Conservation (phyloP, 37 sponge, comb jelly and placozoan genomes). For the Eunapius fragilis region DNA sequence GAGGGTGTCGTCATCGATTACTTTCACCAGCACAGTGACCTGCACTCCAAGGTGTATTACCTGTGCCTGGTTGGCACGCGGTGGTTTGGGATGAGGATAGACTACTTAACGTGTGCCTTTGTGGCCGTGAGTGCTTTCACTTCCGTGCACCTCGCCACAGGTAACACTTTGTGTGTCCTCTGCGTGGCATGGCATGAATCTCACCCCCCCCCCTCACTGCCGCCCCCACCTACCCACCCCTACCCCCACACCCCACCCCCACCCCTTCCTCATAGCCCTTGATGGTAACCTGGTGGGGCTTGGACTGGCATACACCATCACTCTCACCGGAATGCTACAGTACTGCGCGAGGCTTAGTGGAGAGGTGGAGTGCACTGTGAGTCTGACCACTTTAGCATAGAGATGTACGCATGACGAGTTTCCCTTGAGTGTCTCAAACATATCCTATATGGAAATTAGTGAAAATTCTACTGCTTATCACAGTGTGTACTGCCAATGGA, state of each 20-base stretch:
- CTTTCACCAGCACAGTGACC: slow-evolving; percentile 55
- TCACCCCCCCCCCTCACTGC: not conserved
- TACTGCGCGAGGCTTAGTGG: slow-evolving; percentile 76
- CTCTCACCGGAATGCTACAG: slow-evolving; percentile 80
- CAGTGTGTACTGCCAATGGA: too few species aligned
- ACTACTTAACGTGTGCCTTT: slow-evolving; percentile 45
- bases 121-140: slow-evolving; percentile 58
- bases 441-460: too few species aligned
- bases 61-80: slow-evolving; percentile 50
- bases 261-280: too few species aligned
- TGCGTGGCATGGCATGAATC: not conserved
- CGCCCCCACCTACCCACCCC: too few species aligned
- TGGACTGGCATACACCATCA: slow-evolving; percentile 66
- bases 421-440: too few species aligned
- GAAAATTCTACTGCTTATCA: too few species aligned
- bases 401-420: too few species aligned
- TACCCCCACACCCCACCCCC: too few species aligned
- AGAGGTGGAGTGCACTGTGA: slow-evolving; percentile 77
- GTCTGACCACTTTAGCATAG: too few species aligned
- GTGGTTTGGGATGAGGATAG: slow-evolving; percentile 83
- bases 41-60: slow-evolving; percentile 68
- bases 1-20: slow-evolving; percentile 13
- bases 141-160: slow-evolving; percentile 46
- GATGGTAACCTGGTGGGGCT: slow-evolving; percentile 68
- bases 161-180: not conserved